phyloP scores from a whole-genome alignment of 2,113 vertebrate species.

The Gopherus flavomarginatus region DNA sequence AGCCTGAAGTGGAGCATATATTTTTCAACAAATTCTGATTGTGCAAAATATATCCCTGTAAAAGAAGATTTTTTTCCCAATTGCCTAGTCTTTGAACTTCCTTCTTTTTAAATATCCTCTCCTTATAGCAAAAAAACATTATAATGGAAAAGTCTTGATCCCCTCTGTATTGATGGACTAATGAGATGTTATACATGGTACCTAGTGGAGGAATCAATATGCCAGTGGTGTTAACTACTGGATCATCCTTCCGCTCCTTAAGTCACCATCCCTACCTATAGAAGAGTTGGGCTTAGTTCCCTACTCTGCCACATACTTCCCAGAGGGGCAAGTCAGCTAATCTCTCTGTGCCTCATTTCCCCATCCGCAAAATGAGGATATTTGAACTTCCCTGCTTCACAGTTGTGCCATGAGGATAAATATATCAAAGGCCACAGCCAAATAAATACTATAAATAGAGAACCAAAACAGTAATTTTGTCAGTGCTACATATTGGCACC shows the following conservation, averaged over 20 bases:
- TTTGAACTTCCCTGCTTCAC: not conserved
- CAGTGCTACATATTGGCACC: not conserved
- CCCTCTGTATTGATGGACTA: accelerated
- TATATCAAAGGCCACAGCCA: no score
- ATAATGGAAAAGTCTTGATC: not conserved
- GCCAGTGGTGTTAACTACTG: not conserved
- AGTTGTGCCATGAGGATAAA: not conserved
- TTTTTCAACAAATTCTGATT: conserved; percentile 27
- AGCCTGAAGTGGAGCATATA: not conserved
- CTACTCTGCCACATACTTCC: not conserved
- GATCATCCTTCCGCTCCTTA: no score
- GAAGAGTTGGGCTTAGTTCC: not conserved
- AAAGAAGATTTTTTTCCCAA: not conserved
- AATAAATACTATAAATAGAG: not conserved
- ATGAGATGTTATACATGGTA: accelerated
- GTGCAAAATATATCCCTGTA: not conserved
- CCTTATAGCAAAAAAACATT: no score
- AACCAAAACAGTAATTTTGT: not conserved
- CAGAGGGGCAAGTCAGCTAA: no score
- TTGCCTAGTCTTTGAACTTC: not conserved
- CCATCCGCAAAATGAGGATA: no score
- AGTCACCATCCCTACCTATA: not conserved
- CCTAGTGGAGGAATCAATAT: not conserved
- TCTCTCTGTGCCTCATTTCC: no score
- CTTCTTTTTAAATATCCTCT: not conserved